Evolutionary conservation across 2,113 vertebrate genomes (phyloP), one percentile per base, ranked within the genome.

Genomic region (Suricata suricatta): DNA sequence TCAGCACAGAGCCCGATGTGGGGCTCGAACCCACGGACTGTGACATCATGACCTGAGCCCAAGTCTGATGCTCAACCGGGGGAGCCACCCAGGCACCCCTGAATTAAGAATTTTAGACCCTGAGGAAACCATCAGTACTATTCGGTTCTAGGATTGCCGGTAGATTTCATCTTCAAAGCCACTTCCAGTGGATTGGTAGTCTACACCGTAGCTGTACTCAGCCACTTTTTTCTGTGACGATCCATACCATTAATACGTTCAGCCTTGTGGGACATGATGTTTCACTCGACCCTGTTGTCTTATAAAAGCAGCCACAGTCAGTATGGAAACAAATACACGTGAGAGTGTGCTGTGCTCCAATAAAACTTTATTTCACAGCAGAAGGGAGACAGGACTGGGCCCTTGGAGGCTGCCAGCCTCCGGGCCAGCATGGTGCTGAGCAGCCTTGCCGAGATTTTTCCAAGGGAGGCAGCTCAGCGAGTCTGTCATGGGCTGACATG

Each of bases 101-200:
- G 17, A 94, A 77, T 25, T 66, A 68, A 89, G 71, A 89, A 82
- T 85, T 88, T 86, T 57, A 95, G 63, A 68, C 47, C 74, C 64
- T 72, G 13, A 91, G 76, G 31, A 91, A 96, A 79, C 8, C 33
- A 44, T 86, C 31, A 3, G 7, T 79, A 66, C 47, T 35, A 69
- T 10, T 33, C 29, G n/a, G 5, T 71, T 77, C 27, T 10, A 57
- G 33, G 31, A 41, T 27, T 66, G 21, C 25, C 38, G 19, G 16
- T 93, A 12, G 33, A 77, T 35, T 80, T 89, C 21, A 63, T 87
- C 50, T 92, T 69, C 54, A 35, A 88, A 87, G 81, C 77, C 86
- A 50, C 4, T 71, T 79, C 79, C 14, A 1, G 19, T 64, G 9
- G 31, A 68, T 33, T 47, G 2, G 14, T 64, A 41, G 13, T 74